Evolutionary conservation across 2,113 vertebrate species (phyloP), one percentile per base, ranked within the genome.

Genomic region (Anser brachyrhynchus): DNA sequence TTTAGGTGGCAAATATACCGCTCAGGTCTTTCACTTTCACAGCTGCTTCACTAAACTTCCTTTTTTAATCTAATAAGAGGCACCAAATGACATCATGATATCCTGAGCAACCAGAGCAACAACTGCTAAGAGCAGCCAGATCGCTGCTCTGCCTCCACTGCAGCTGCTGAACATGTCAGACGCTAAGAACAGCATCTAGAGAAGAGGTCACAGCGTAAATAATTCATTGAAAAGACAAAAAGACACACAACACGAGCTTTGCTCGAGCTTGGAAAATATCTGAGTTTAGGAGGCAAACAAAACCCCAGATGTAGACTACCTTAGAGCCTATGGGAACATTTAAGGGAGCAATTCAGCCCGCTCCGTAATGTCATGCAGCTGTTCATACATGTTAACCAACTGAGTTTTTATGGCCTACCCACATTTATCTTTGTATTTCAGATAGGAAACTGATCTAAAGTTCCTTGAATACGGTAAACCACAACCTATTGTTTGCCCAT

Each of bases 141-240:
- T 89, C 91, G 83, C 39, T 75, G 81, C 37, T 91, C 49, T 91
- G 81, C 67, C 76, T 91, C 84, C 54, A 41, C 59, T 70, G 91
- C 91, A 95, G 91, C 87, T 95, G 93, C 74, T 79, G 82, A 91
- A 89, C n/a, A 31, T 41, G 87, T 93, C 87, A 95, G 74, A 87
- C 51, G 54, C 93, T 92, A 92, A 83, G 52, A 87, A 87, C 37
- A 79, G 82, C 84, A 92, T 85, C 81, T 87, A 92, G 84, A 90
- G 87, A 95, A 95, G 78, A 95, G 84, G 87, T 87, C 87, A 91
- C 82, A 93, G 64, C 35, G 93, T 91, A 94, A 78, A 89, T 73
- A 91, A 92, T 89, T 52, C 5, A 78, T n/a, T 94, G 87, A 84
- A 89, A 93, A 86, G 43, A 70, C 43, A 85, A 44, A 77, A 62